Evolutionary conservation across 2,113 vertebrate genomes (phyloP), one percentile per base, ranked within the genome.

Genomic region (Sebastes fasciatus): DNA sequence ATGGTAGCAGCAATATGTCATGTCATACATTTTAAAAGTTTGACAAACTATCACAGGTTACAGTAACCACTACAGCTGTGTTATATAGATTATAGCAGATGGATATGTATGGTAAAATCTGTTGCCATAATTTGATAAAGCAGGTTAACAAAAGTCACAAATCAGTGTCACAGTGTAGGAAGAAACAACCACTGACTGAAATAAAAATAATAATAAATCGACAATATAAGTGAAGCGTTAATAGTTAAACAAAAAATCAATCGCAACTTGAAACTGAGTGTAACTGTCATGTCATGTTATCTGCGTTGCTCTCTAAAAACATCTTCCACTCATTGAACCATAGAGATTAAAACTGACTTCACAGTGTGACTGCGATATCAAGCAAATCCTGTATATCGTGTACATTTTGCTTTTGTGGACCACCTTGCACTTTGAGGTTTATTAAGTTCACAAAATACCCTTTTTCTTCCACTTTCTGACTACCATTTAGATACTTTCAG

Each of bases 81-180:
- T 21, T 34, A 26, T 48, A 9, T 2, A 74, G 21, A 62, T 43
- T 19, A 7, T n/a, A 14, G 14, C 49, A 76, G 14, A 26, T 14
- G 42, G 42, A 10, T 42, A 2, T 74, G 2, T 16, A 17, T 34
- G 23, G 43, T 66, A 46, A 77, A 77, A 6, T 34, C 14, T 19
- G 43, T 40, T 3, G 21, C 34, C 17, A 51, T 74, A 8, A 77
- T 26, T 60, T 45, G 5, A 26, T 46, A 6, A 49, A 78, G 43
- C 67, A 63, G 5, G 5, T 23, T 17, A 42, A 58, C 11, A 65
- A 76, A 76, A 42, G 16, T 51, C n/a, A 79, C 40, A 71, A 79
- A 49, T 80, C 23, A 74, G 21, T 40, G 9, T 19, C 9, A 58
- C n/a, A 71, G 10, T 14, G n/a, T 13, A 51, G 4, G 8, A 61